phyloP scores from a whole-genome alignment of 2,113 vertebrate genomes.

The Phaethornis superciliosus region DNA sequence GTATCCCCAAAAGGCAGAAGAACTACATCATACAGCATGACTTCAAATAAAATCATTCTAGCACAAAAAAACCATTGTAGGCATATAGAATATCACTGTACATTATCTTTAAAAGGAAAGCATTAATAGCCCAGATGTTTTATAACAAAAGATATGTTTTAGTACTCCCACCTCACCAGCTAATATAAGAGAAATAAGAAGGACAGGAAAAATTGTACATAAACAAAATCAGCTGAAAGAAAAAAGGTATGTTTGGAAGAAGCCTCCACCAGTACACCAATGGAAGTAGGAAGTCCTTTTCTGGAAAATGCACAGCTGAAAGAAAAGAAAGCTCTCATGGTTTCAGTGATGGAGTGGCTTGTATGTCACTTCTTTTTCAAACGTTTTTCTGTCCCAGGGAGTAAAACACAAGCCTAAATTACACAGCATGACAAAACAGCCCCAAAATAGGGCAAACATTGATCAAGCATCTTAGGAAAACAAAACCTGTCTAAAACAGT shows the following conservation, averaged over 20 bases:
- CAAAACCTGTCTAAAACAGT: neutral
- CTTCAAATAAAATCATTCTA: constrained; percentile 40
- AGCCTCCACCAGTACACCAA: neutral
- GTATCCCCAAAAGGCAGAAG: constrained; percentile 42
- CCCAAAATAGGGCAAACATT: neutral
- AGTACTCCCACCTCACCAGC: neutral
- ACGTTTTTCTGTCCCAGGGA: neutral
- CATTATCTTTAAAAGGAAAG: constrained; percentile 4
- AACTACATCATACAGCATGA: neutral
- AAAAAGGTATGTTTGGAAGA: neutral
- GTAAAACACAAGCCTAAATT: neutral
- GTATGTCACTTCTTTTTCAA: neutral
- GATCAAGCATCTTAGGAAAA: neutral
- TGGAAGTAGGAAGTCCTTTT: neutral
- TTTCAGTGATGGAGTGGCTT: neutral
- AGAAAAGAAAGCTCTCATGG: neutral
- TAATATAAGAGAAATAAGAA: neutral
- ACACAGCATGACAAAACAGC: neutral
- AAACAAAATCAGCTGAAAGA: neutral
- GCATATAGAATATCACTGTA: neutral
- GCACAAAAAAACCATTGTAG: neutral
- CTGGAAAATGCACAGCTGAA: neutral
- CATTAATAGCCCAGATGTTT: neutral
- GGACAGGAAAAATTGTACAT: neutral
- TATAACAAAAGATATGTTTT: constrained; percentile 8